Percentiles rank a stretch among this genome's conserved stretches.
Conservation (phyloP, 2,113 vertebrate genomes). For the Puntigrus tetrazona region DNA sequence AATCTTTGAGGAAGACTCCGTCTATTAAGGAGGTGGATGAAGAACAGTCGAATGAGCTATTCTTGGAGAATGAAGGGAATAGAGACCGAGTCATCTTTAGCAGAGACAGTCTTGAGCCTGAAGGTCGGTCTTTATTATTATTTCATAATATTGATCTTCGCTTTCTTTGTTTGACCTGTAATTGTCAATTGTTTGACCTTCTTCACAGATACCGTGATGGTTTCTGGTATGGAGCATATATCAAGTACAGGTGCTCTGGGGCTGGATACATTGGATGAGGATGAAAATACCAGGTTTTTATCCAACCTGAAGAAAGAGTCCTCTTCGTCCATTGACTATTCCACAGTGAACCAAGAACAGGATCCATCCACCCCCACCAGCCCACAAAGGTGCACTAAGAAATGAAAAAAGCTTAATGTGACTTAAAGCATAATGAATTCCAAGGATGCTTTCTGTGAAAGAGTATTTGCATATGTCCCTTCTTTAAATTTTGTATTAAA, state of each 20-base stretch:
- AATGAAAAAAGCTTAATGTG: not conserved
- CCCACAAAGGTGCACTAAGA: constrained; percentile 52
- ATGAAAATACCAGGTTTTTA: constrained; percentile 89
- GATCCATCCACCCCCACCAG: constrained; percentile 76
- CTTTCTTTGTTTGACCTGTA: not conserved
- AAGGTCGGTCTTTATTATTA: constrained; percentile 75
- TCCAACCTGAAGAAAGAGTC: constrained; percentile 80
- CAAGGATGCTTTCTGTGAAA: not conserved
- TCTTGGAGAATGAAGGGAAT: constrained; percentile 58
- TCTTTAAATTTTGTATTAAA: not conserved
- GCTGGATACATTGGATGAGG: constrained; percentile 86
- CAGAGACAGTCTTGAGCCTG: constrained; percentile 78
- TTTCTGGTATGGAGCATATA: constrained; percentile 70
- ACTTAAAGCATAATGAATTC: not conserved
- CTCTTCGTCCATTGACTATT: constrained; percentile 83
- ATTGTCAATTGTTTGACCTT: no score
- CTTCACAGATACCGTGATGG: constrained; percentile 70
- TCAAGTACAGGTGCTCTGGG: constrained; percentile 65
- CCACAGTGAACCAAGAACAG: constrained; percentile 83
- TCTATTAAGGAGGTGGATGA: constrained; percentile 69
- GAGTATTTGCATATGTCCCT: not conserved
- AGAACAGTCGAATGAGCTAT: constrained; percentile 61
- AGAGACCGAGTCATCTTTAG: constrained; percentile 65
- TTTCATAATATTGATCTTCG: not conserved
- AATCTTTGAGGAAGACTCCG: constrained; percentile 73